Evolutionary conservation across 2,888 invertebrate genomes (phyloP).

Genomic region (Spialia ferax): DNA sequence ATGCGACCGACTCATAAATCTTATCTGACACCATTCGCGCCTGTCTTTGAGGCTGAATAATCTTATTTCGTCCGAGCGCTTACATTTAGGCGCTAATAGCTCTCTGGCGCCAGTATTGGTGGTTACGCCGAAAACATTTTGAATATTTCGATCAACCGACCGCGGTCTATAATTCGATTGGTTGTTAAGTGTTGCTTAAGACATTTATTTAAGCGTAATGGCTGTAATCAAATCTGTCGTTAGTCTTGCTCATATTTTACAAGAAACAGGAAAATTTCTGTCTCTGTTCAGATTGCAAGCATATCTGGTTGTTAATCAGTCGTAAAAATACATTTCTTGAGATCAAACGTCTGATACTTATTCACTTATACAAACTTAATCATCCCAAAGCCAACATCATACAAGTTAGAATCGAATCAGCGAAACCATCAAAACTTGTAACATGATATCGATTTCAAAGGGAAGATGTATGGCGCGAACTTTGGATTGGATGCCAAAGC

Average conservation of each 20-base stretch:
- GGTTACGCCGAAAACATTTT: not conserved
- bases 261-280: too few species aligned
- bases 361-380: not conserved
- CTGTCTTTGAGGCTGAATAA: slow-evolving; percentile 11
- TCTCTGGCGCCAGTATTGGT: not conserved
- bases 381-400: not conserved
- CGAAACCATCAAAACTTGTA: slow-evolving; percentile 5
- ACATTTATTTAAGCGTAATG: not conserved
- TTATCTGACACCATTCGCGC: slow-evolving; percentile 30
- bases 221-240: not conserved
- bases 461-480: slow-evolving; percentile 44
- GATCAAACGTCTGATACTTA: too few species aligned
- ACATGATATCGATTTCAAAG: slow-evolving; percentile 42
- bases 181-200: not conserved
- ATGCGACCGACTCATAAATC: slow-evolving; percentile 40
- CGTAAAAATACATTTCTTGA: too few species aligned
- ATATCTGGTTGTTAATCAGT: too few species aligned
- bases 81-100: slow-evolving; percentile 6
- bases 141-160: not conserved
- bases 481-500: slow-evolving; percentile 62
- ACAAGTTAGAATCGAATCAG: slow-evolving; percentile 8
- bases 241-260: too few species aligned
- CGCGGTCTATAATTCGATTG: not conserved
- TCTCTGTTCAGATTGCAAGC: too few species aligned
- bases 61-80: slow-evolving; percentile 2